phyloP scores from a whole-genome alignment of 1,140 invertebrate species.

The Zaprionus lachaisei region DNA sequence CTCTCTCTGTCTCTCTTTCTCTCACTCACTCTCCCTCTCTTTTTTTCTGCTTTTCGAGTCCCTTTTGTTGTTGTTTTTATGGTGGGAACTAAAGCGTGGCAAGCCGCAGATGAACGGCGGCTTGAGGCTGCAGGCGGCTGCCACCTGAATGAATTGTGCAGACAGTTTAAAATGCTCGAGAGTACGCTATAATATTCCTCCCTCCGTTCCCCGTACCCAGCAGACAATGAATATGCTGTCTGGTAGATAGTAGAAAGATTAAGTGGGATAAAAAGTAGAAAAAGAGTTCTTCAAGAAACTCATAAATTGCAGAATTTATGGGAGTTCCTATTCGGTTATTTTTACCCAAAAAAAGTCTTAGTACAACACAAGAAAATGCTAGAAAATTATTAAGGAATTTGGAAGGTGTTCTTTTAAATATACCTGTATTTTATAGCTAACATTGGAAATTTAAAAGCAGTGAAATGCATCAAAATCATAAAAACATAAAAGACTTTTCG shows the following conservation, averaged over 20 bases:
- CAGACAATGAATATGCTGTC: conserved; percentile 10
- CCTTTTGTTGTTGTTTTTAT: conserved; percentile 36
- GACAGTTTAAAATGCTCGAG: conserved; percentile 45
- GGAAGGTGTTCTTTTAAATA: too few species aligned
- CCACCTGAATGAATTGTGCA: conserved; percentile 47
- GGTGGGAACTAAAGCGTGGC: conserved; percentile 30
- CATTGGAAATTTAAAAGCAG: too few species aligned
- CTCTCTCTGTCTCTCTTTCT: not conserved
- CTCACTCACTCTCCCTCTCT: not conserved
- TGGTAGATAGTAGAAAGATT: conserved; percentile 8
- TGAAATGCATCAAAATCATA: too few species aligned
- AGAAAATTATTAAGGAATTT: not conserved
- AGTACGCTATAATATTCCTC: conserved; percentile 21
- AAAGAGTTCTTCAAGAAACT: not conserved
- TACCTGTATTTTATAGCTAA: too few species aligned
- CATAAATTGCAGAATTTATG: conserved; percentile 3
- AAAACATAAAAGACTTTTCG: too few species aligned
- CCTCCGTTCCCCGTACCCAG: not conserved
- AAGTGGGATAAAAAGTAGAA: not conserved
- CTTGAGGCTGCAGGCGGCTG: conserved; percentile 4
- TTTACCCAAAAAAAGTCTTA: not conserved
- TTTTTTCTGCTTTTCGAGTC: conserved; percentile 22
- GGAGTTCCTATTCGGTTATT: not conserved
- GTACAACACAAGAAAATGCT: not conserved
- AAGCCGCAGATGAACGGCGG: conserved; percentile 39